Conservation (phyloP, 2,797 vertebrate species). For the Eulemur mongoz region DNA sequence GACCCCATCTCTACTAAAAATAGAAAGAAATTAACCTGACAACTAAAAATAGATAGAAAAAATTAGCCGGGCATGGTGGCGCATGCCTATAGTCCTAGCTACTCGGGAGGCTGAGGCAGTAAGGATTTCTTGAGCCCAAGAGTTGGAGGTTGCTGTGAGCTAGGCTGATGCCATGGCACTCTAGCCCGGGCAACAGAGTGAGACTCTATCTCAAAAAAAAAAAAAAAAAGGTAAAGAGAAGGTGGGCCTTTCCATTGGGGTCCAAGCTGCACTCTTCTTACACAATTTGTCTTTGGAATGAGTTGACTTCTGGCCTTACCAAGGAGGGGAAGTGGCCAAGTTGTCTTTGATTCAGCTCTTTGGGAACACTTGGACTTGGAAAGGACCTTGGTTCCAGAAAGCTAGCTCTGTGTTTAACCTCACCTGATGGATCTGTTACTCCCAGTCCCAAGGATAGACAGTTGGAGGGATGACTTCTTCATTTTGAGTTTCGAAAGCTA, state of each 20-base stretch:
- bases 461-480: neutral
- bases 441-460: constrained; percentile 77
- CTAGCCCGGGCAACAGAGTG: no score
- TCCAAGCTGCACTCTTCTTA: neutral
- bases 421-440: neutral
- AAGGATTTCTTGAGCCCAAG: no score
- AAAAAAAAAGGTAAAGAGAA: neutral
- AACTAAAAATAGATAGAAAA: no score
- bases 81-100: no score
- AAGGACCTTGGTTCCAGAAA: neutral
- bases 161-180: no score
- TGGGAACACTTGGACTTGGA: neutral
- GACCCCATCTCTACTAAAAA: no score
- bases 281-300: neutral
- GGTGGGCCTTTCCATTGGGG: neutral
- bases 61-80: no score
- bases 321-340: neutral
- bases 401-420: constrained; percentile 76
- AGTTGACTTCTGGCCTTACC: neutral
- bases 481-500: neutral
- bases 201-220: no score
- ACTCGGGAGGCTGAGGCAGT: no score
- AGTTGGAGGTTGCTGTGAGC: no score
- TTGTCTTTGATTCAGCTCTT: neutral
- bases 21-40: no score